These are phyloP conservation scores for Typhlichthys subterraneus DNA, from an alignment of 2,797 vertebrate species.

Conservation along the genomic window DNA sequence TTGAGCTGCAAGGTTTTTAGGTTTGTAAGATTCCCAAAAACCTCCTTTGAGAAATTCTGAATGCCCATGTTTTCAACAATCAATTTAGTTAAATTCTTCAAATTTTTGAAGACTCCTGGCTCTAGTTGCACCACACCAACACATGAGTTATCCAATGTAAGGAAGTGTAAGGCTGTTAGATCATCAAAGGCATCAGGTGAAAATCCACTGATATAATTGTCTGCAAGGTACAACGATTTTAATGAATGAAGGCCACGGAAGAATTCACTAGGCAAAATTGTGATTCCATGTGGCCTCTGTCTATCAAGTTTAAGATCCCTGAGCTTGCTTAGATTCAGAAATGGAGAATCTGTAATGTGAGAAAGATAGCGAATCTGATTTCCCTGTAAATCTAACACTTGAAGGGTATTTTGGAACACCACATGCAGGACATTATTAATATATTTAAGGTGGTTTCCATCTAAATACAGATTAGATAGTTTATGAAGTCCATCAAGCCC, in stretches of 20 bases:
- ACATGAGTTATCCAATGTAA: conserved; percentile 76
- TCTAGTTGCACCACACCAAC: conserved; percentile 76
- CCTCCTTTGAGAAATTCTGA: conserved; percentile 73
- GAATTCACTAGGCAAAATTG: conserved; percentile 65
- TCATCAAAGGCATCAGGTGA: conserved; percentile 77
- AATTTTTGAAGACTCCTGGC: conserved; percentile 83
- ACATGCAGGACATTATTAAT: conserved; percentile 60
- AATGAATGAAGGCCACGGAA: conserved; percentile 75
- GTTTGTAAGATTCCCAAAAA: conserved; percentile 82
- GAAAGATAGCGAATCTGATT: conserved; percentile 70
- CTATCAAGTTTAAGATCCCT: conserved; percentile 75
- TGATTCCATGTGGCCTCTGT: conserved; percentile 76
- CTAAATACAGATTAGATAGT: conserved; percentile 80
- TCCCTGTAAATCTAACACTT: conserved; percentile 74
- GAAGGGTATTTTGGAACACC: conserved; percentile 68
- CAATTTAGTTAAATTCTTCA: conserved; percentile 70
- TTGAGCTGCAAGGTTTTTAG: conserved; percentile 75
- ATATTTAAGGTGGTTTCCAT: conserved; percentile 77
- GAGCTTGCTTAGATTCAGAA: conserved; percentile 76
- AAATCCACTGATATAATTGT: conserved; percentile 74
- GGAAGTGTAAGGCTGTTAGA: conserved; percentile 69
- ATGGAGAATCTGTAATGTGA: conserved; percentile 66
- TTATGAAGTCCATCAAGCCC: conserved; percentile 76
- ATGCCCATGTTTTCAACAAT: conserved; percentile 83
- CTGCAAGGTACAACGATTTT: conserved; percentile 71